A percentile compares a stretch with the other conserved stretches of the same genome.
Conservation (phyloP, 2,797 vertebrate genomes). For the Arctocebus calabarensis region DNA sequence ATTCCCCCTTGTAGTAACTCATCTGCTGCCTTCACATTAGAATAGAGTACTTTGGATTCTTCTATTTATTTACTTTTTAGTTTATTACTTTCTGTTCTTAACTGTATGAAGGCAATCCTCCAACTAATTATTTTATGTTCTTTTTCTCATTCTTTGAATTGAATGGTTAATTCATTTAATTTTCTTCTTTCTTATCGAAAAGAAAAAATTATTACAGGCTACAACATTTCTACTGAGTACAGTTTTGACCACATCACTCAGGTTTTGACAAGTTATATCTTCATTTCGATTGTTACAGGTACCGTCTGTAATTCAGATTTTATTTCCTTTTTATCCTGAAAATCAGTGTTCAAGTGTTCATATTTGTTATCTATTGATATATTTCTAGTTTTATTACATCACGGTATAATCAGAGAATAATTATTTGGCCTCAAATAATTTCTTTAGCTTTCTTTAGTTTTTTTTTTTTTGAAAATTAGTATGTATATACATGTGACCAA, state of each 20-base stretch:
- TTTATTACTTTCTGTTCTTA: constrained; percentile 35
- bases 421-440: constrained; percentile 34
- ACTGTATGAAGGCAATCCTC: not conserved
- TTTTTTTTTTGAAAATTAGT: not conserved
- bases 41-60: not conserved
- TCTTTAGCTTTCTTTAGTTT: not conserved
- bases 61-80: not conserved
- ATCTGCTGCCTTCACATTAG: too few species aligned
- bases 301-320: constrained; percentile 28
- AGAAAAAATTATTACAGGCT: constrained; percentile 1
- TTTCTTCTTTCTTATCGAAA: constrained; percentile 29
- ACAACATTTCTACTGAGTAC: not conserved
- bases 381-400: not conserved
- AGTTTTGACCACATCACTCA: constrained; percentile 1
- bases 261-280: constrained; percentile 49
- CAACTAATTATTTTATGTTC: not conserved
- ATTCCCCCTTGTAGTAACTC: too few species aligned
- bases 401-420: not conserved
- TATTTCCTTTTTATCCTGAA: not conserved
- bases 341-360: not conserved
- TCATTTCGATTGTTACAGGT: constrained; percentile 33
- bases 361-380: not conserved
- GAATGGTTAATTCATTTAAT: not conserved
- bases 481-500: not conserved
- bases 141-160: not conserved